These are phyloP conservation scores for Nebria brevicollis DNA, from an alignment of 2,888 invertebrate species.

Conservation along the genomic window DNA sequence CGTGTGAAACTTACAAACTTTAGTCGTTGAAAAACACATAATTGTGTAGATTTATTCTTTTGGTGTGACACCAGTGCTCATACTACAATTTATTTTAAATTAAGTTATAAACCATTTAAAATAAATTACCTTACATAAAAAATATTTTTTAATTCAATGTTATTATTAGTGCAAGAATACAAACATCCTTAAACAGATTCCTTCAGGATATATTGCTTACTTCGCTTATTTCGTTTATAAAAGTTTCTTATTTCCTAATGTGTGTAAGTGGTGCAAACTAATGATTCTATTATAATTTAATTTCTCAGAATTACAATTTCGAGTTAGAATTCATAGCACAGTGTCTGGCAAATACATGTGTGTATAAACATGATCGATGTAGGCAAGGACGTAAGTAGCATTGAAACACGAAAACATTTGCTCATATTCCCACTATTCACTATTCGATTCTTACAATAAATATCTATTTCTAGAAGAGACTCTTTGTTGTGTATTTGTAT, in stretches of 20 bases:
- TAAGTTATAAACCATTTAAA: too few relatives aligned
- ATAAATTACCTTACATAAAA: too few relatives aligned
- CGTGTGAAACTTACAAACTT: too few relatives aligned
- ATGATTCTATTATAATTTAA: background rate
- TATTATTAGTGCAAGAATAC: too few relatives aligned
- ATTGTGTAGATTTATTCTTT: too few relatives aligned
- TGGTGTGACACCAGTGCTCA: too few relatives aligned
- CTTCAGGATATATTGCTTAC: too few relatives aligned
- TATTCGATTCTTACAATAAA: background rate
- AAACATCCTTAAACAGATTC: too few relatives aligned
- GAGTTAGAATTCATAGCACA: conserved; percentile 31
- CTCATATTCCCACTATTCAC: background rate
- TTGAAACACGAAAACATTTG: background rate
- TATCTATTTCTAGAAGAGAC: background rate
- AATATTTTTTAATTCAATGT: too few relatives aligned
- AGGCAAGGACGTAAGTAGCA: conserved; percentile 10
- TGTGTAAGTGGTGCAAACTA: background rate
- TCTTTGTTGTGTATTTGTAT: background rate
- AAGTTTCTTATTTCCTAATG: background rate
- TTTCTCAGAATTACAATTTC: conserved; percentile 16
- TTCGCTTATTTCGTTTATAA: too few relatives aligned
- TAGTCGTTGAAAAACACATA: too few relatives aligned
- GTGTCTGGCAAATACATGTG: conserved; percentile 26
- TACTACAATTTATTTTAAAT: too few relatives aligned
- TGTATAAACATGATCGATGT: conserved; percentile 14